These are phyloP conservation scores for Bubalus kerabau DNA, from an alignment of 2,113 vertebrate genomes.

Conservation along the genomic window DNA sequence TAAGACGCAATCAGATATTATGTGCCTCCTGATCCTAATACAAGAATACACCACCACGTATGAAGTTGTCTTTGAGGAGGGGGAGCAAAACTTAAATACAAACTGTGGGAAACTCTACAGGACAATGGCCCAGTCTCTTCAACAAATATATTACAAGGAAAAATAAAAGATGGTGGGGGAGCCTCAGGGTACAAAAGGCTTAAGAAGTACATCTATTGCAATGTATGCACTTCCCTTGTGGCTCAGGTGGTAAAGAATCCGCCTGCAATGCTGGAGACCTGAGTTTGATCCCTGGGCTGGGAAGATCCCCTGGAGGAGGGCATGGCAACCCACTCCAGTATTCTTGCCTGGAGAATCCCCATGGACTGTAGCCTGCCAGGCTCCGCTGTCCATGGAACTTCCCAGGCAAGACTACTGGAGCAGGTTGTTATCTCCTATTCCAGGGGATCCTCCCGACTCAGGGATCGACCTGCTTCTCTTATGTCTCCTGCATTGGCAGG, in stretches of 20 bases:
- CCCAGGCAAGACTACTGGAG: background rate
- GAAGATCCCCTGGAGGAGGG: background rate
- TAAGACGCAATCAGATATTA: background rate
- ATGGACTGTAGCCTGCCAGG: background rate
- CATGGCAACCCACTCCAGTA: background rate
- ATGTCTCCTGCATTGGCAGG: background rate
- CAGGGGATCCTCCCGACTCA: background rate
- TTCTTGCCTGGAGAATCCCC: background rate
- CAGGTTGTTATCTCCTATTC: background rate
- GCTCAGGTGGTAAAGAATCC: background rate
- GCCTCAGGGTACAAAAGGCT: background rate
- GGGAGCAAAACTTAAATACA: background rate
- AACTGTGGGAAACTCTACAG: background rate
- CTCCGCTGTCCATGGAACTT: background rate
- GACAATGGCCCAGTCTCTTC: background rate
- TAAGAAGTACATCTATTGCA: background rate
- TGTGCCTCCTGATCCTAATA: background rate
- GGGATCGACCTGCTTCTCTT: background rate
- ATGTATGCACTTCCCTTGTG: background rate
- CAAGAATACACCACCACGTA: slow-evolving; percentile 12
- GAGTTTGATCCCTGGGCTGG: background rate
- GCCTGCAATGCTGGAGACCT: background rate
- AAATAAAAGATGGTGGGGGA: background rate
- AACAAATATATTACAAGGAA: background rate
- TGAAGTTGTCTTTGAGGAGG: background rate